Evolutionary conservation across 2,113 vertebrate species (phyloP).

Genomic region (Sialia sialis): DNA sequence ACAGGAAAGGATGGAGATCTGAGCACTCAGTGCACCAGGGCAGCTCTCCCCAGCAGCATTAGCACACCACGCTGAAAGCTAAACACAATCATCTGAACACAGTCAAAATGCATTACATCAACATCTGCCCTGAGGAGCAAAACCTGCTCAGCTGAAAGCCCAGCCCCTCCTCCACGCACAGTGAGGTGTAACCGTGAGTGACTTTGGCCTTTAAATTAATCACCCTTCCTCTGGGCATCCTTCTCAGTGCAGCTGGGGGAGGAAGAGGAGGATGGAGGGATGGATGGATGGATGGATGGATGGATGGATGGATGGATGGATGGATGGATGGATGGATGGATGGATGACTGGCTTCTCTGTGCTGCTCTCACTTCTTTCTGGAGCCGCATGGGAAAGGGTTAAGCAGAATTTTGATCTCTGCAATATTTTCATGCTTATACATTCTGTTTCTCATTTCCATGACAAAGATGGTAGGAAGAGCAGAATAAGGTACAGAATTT

Average conservation of each 20-base stretch:
- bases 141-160: background rate
- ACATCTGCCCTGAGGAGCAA: background rate
- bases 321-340: background rate
- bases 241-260: background rate
- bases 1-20: rapidly evolving
- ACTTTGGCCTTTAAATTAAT: background rate
- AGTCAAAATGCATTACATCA: background rate
- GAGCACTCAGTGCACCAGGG: rapidly evolving
- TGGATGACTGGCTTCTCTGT: background rate
- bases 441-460: constrained; percentile 81
- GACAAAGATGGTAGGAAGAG: constrained; percentile 79
- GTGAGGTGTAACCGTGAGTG: background rate
- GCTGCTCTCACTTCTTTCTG: background rate
- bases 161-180: rapidly evolving
- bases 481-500: constrained; percentile 75
- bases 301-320: background rate
- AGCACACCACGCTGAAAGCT: background rate
- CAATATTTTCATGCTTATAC: constrained; percentile 74
- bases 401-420: constrained; percentile 65
- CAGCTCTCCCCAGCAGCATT: background rate
- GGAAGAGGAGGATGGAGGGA: background rate
- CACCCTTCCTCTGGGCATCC: background rate
- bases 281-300: background rate
- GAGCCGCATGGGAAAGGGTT: constrained; percentile 58
- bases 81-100: background rate